Base-by-base conservation (phyloP, 2,888 invertebrate species). In the Cosmorhoe ocellata region DNA sequence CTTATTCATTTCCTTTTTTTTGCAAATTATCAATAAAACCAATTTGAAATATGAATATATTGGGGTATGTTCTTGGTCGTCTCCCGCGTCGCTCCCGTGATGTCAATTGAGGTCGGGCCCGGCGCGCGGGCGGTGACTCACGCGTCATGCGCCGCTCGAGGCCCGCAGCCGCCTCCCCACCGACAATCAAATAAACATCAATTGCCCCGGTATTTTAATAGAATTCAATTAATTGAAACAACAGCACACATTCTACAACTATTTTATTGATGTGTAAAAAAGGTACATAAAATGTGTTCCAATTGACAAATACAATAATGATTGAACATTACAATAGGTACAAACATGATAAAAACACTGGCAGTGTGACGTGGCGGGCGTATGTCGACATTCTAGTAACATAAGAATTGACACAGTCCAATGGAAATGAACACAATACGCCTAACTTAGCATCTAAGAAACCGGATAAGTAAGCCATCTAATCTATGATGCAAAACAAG, bases 371-470 rank as follows among this genome's bases (percentile, higher is more conserved):
- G 82, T 82, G 85, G 82, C 77, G 88, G 89, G 79, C 90, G 77
- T 90, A 92, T 92, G 92, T 91, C 89, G 82, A 90, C 79, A 92
- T 92, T 92, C 92, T 92, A 92, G 91, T 84, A 89, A 81, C 77
- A 90, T 84, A 91, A 92, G 92, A 92, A 92, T 91, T 91, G 92
- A 92, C 92, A 91, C 92, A 92, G 91, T 92, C 92, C 89, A 84
- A 75, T 86, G 79, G 67, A 72, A 84, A 81, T 76, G 76, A 85
- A 84, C 81, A 82, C 76, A 84, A 81, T 84, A 84, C 73, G 69
- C 70, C 74, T 73, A 75, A 77, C 71, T 66, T 67, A 73, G 66
- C 66, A 43, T 51, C 58, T 64, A 44, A 44, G 48, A 37, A 69
- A 70, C 71, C 66, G 55, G 73, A 74, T 74, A 79, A 76, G 64